Percentiles rank a stretch among this genome's conserved stretches.
Evolutionary conservation across 2,888 invertebrate species (phyloP).

Genomic region (Brachypalpus laphriformis): DNA sequence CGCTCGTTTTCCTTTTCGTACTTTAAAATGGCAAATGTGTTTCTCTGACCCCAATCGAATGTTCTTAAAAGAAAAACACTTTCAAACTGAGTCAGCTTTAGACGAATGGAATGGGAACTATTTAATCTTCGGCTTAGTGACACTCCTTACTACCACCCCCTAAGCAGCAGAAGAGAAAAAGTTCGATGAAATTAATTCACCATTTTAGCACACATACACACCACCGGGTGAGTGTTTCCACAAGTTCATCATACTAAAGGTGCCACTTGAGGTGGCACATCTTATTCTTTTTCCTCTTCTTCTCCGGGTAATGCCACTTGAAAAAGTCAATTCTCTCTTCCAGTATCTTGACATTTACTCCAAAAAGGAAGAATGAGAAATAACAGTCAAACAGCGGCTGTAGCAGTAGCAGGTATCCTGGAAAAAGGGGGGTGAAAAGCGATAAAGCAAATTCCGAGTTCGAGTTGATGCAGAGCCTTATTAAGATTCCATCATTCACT

Average conservation of each 20-base stretch:
- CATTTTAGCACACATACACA: constrained; percentile 18
- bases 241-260: constrained; percentile 55
- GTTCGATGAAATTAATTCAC: constrained; percentile 54
- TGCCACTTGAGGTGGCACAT: constrained; percentile 57
- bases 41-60: no score
- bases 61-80: no score
- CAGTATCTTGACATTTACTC: constrained; percentile 36
- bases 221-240: constrained; percentile 31
- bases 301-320: constrained; percentile 37
- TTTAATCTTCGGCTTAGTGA: no score
- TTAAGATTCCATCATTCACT: constrained; percentile 61
- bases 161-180: background rate
- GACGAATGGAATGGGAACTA: no score
- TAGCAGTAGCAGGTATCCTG: no score
- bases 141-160: background rate
- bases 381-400: background rate
- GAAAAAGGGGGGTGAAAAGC: constrained; percentile 13
- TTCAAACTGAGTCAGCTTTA: no score
- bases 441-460: constrained; percentile 46
- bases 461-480: constrained; percentile 42
- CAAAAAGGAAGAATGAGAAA: background rate
- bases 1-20: no score
- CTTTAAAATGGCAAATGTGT: no score
- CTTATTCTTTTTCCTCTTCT: constrained; percentile 35
- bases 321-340: constrained; percentile 51